Conservation (phyloP, 2,797 vertebrate genomes). For the Platalea minor region DNA sequence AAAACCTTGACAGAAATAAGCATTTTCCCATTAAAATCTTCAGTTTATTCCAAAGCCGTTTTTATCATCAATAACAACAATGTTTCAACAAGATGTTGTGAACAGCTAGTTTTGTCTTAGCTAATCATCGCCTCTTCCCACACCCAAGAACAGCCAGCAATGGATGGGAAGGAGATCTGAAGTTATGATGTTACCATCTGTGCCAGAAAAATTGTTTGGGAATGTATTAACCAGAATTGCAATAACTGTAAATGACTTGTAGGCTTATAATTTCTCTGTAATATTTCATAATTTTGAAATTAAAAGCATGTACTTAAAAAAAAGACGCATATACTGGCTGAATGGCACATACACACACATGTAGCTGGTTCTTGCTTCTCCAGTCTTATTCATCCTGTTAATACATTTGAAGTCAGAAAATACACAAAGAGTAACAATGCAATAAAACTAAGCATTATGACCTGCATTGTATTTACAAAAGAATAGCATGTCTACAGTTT, state of each 20-base stretch:
- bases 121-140: constrained; percentile 48
- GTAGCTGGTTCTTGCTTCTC: background rate
- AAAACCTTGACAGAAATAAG: background rate
- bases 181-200: constrained; percentile 41
- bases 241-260: background rate
- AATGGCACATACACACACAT: background rate
- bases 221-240: background rate
- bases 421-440: background rate
- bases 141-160: constrained; percentile 33
- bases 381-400: background rate
- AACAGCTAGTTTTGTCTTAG: constrained; percentile 45
- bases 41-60: constrained; percentile 8
- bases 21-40: background rate
- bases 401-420: background rate
- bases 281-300: background rate
- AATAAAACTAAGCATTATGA: background rate
- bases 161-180: constrained; percentile 5
- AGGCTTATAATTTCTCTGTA: background rate
- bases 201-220: background rate
- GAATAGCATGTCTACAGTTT: background rate
- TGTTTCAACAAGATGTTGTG: constrained; percentile 18
- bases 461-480: background rate
- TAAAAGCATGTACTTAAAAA: background rate
- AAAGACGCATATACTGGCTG: background rate
- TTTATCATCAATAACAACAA: constrained; percentile 18